Base-by-base conservation (phyloP, 2,888 invertebrate species). In the Drosophila robusta region DNA sequence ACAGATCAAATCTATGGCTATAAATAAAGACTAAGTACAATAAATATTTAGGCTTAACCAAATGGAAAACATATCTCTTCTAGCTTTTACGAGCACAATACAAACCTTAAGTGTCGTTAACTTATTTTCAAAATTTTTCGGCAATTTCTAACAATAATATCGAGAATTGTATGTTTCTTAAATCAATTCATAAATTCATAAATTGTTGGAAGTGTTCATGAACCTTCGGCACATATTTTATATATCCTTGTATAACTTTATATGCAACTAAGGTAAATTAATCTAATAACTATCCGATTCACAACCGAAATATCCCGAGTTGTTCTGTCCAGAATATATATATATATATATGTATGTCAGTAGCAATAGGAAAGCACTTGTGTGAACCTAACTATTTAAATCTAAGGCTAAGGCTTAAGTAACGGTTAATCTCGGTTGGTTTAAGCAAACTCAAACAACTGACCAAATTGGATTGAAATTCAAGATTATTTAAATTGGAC, bases 391-490 rank as follows among this genome's bases (percentile, higher is more conserved):
- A 52, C 46, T 50, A 26, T 16, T 24, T 41, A 52, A 29, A 51
- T 32, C 42, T 36, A 55, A 68, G 47, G 52, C 42, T 36, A 60
- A 58, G 70, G 45, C 68, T 68, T 55, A 42, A 75, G 87, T 84
- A 82, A 69, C 75, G 81, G 72, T 85, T 79, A 61, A 38, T 62
- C 64, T 46, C 50, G 54, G 66, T 63, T 51, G 45, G 74, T 61
- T 50, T 18, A 6, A 11, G 14, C 0, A 22, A 4, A 47, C 8
- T 45, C 3, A 38, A 41, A 57, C 41, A 57, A 54, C 70, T 68
- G 86, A 86, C 83, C 77, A 85, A 81, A 76, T 70, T 57, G 79
- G 73, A 70, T 85, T 56, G 62, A 83, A 61, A 62, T 52, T 58
- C 34, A 24, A 22, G 22, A 55, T 54, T 42, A 74, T 46, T 52